phyloP scores from a whole-genome alignment of 2,888 invertebrate species.

The Caenorhabditis becei region DNA sequence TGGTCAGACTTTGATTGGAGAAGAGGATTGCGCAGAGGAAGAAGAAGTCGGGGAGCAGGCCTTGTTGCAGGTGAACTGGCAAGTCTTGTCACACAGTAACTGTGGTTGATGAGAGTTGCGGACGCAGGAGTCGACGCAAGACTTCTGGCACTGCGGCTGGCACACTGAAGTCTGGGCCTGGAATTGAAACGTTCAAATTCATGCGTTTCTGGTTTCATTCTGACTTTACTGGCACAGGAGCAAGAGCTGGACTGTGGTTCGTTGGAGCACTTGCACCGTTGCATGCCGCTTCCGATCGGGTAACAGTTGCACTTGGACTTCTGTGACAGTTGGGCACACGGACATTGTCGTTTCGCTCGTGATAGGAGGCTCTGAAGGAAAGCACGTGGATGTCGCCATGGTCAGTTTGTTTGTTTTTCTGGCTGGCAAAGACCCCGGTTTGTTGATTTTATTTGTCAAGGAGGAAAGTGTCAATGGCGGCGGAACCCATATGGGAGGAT shows the following conservation, averaged over 20 bases:
- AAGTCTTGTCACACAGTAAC: slow-evolving; percentile 59
- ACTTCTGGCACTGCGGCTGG: slow-evolving; percentile 64
- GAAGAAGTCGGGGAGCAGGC: slow-evolving; percentile 55
- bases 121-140: slow-evolving; percentile 63
- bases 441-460: slow-evolving; percentile 25
- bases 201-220: too few relatives aligned
- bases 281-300: slow-evolving; percentile 57
- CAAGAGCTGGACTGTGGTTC: slow-evolving; percentile 54
- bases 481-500: slow-evolving; percentile 36
- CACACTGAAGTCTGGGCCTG: slow-evolving; percentile 64
- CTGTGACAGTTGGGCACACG: slow-evolving; percentile 65
- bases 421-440: slow-evolving; percentile 18
- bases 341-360: slow-evolving; percentile 68
- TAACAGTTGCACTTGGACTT: slow-evolving; percentile 65
- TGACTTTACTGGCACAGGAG: slow-evolving; percentile 51
- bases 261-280: slow-evolving; percentile 64
- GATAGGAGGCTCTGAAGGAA: slow-evolving; percentile 53
- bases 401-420: slow-evolving; percentile 15
- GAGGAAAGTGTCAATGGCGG: slow-evolving; percentile 46
- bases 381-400: slow-evolving; percentile 13
- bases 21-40: slow-evolving; percentile 3
- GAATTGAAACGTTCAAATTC: not conserved
- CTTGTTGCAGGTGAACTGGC: slow-evolving; percentile 64
- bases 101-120: slow-evolving; percentile 55
- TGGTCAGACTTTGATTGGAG: slow-evolving; percentile 46